Conservation (phyloP, 2,888 invertebrate species). For the Leptogaster cylindrica region DNA sequence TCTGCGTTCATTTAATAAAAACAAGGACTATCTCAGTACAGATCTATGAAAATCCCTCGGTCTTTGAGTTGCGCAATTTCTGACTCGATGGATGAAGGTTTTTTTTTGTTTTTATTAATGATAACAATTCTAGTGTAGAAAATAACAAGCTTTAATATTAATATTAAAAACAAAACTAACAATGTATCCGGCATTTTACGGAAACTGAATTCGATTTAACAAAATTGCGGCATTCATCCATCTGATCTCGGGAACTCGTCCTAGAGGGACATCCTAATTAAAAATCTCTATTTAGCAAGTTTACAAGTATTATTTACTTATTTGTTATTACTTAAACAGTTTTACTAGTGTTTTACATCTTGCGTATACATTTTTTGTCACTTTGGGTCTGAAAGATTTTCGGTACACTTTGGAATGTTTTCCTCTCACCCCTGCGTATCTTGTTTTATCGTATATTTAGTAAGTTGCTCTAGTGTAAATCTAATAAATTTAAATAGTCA, state of each 20-base stretch:
- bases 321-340: constrained; percentile 27
- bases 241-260: no score
- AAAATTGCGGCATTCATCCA: no score
- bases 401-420: neutral
- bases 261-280: no score
- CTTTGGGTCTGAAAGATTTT: constrained; percentile 32
- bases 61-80: no score
- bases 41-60: constrained; percentile 8
- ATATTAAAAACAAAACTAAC: neutral
- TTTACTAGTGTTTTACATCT: constrained; percentile 43
- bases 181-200: constrained; percentile 21
- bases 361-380: constrained; percentile 43
- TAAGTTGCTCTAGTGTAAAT: neutral
- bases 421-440: neutral
- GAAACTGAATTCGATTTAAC: no score
- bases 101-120: no score
- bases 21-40: constrained; percentile 25
- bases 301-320: constrained; percentile 22
- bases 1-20: constrained; percentile 9
- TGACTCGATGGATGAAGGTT: no score
- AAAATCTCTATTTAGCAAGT: constrained; percentile 32
- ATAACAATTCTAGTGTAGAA: constrained; percentile 10
- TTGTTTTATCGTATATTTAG: constrained; percentile 15
- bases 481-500: constrained; percentile 21
- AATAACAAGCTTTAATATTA: neutral